Evolutionary conservation across 2,888 invertebrate genomes (phyloP), one percentile per base, ranked within the genome.

Genomic region (Chymomyza amoena): DNA sequence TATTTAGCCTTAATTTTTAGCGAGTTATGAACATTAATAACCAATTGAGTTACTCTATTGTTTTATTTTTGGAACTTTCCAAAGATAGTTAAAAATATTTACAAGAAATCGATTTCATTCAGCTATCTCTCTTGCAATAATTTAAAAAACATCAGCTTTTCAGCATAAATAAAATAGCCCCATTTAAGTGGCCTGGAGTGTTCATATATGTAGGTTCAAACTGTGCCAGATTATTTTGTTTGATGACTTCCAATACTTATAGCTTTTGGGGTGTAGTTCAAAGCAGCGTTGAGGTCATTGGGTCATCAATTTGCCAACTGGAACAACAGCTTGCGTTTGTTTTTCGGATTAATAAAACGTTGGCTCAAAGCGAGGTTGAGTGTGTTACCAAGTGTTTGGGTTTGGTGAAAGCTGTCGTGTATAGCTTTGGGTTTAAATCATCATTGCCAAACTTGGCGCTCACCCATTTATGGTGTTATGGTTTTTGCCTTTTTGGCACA

Each of bases 271-370:
- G 25, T 28, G 28, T 18, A 28, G 32, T 56, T 6, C 6, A 61
- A n/a, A 32, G 6, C 69, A 18, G 54, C 57, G 36, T 61, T 61
- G 69, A 83, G 80, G 78, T 83, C 84, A 83, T 61, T 73, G 72
- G 80, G 83, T 80, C 83, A 78, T 80, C 80, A 83, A 83, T 83
- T 83, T 80, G n/a, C 61, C 68, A 77, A 70, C 68, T 83, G 72
- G 54, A 68, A 69, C 39, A 45, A 45, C 76, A 69, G 70, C 76
- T 76, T 76, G 76, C 65, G 76, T 66, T 66, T 72, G 75, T 60
- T 66, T 63, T 54, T 56, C 45, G 73, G 69, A 69, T 73, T 73
- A 73, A 73, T 69, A 73, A 66, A 73, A 68, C 32, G 15, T 15
- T 36, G 60, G 39, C 36, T 16, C 25, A 13, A 6, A 57, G 3